Conservation (phyloP, 2,797 vertebrate species). For the Craterocephalus amniculus region DNA sequence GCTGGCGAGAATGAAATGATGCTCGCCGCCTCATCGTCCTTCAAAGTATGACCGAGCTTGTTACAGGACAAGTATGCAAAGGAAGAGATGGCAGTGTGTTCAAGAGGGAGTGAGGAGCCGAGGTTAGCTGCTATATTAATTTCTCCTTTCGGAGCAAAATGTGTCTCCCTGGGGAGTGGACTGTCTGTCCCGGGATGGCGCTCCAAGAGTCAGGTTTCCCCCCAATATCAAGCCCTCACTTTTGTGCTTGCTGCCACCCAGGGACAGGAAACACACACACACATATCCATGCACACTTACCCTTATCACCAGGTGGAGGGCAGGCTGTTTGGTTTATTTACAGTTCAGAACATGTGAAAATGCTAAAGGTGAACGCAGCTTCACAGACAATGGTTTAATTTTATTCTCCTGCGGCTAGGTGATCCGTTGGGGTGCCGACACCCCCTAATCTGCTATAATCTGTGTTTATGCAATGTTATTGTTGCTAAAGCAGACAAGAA, state of each 20-base stretch:
- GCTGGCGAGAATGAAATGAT: neutral
- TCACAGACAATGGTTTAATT: constrained; percentile 27
- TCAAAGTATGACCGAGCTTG: constrained; percentile 28
- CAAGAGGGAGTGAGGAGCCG: constrained; percentile 35
- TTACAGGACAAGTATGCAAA: constrained; percentile 13
- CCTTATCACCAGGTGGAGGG: constrained; percentile 10
- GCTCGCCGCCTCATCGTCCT: constrained; percentile 21
- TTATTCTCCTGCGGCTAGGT: constrained; percentile 31
- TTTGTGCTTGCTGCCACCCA: constrained; percentile 49
- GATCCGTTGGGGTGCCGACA: constrained; percentile 50
- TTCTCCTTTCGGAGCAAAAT: constrained; percentile 84
- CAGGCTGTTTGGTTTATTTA: constrained; percentile 47
- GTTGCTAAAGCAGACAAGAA: constrained; percentile 43
- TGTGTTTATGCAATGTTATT: constrained; percentile 73
- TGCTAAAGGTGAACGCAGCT: constrained; percentile 36
- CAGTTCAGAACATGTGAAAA: constrained; percentile 28
- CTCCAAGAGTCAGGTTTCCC: constrained; percentile 75
- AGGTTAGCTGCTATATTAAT: constrained; percentile 80
- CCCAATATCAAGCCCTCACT: constrained; percentile 49
- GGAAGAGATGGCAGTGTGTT: constrained; percentile 26
- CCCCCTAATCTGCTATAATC: constrained; percentile 69
- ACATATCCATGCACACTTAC: constrained; percentile 8
- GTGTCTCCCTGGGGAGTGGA: constrained; percentile 67
- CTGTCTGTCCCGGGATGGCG: constrained; percentile 76
- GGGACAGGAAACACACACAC: constrained; percentile 22